Evolutionary conservation across 2,113 vertebrate species (phyloP), one percentile per base, ranked within the genome.

Genomic region (Perccottus glenii): DNA sequence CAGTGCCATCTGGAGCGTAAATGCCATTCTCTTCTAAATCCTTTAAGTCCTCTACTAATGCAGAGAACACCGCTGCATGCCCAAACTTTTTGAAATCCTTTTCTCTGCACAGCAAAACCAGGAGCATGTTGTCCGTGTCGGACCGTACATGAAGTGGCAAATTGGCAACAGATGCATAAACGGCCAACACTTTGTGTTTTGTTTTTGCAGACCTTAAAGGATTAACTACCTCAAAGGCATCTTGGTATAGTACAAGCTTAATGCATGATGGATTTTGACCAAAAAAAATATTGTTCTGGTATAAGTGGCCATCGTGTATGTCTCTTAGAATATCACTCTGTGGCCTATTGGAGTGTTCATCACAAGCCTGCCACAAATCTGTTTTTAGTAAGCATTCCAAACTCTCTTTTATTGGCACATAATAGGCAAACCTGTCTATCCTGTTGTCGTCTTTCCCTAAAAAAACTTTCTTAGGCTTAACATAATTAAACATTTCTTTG

Each of bases 391-490:
- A 16, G 43, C 14, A 40, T 19, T 55, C 65, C 12, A 74, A 48
- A 61, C 43, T 62, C 9, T 67, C 50, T 62, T 0, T 62, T 9
- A 43, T 36, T 11, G 52, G 58, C n/a, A 69, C 32, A 47, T 75
- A 68, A 40, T 47, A 77, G 11, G 61, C 33, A 61, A 48, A 65
- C 44, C 36, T 51, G 27, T 70, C 49, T 56, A 1, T 52, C 32
- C 38, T 45, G 9, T 69, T 75, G 7, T 69, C 65, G 64, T 66
- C 67, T 44, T 3, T 64, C 38, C 53, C 66, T 49, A 75, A 64
- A 58, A 55, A 51, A 1, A 58, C 19, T 63, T 78, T 69, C 7
- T 49, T 60, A 11, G 62, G 70, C 42, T 66, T 53, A n/a, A 60
- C 8, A 49, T 73, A 60, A 11, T 66, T 73, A 1, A 65, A 60